These are phyloP conservation scores for Brachionus plicatilis DNA, from an alignment of 1,140 invertebrate species.

Conservation along the genomic window DNA sequence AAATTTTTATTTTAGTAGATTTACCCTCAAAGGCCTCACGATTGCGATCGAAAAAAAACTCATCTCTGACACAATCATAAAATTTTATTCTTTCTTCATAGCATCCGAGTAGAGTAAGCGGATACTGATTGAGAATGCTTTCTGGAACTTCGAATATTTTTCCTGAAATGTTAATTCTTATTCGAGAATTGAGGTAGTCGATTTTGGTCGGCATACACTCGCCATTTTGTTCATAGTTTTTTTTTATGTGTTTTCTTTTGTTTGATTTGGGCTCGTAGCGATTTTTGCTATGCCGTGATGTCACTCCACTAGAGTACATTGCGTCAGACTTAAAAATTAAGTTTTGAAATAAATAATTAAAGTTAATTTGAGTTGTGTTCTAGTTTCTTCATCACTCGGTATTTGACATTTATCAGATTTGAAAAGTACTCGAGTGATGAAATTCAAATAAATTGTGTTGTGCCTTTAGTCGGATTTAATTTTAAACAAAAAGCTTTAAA, in stretches of 20 bases:
- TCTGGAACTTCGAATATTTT: conserved; percentile 12
- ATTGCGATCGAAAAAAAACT: conserved; percentile 56
- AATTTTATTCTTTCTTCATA: conserved; percentile 49
- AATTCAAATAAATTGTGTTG: background rate
- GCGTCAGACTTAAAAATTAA: background rate
- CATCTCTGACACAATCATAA: conserved; percentile 51
- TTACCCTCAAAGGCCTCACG: conserved; percentile 54
- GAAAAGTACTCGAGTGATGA: background rate
- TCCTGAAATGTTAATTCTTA: conserved; percentile 18
- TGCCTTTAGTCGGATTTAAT: background rate
- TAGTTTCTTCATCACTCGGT: background rate
- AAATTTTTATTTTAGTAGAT: too few species aligned
- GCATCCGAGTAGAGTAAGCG: conserved; percentile 38
- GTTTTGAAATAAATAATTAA: background rate
- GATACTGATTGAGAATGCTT: background rate
- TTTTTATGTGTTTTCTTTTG: background rate
- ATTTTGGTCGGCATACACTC: background rate
- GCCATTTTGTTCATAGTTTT: background rate
- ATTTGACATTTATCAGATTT: background rate
- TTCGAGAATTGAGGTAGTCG: background rate
- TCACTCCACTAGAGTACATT: background rate
- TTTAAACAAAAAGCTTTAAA: background rate
- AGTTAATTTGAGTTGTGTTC: background rate
- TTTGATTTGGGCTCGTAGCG: background rate
- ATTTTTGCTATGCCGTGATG: background rate